Evolutionary conservation across 2,113 vertebrate species (phyloP).

Genomic region (Brachirus orientalis): DNA sequence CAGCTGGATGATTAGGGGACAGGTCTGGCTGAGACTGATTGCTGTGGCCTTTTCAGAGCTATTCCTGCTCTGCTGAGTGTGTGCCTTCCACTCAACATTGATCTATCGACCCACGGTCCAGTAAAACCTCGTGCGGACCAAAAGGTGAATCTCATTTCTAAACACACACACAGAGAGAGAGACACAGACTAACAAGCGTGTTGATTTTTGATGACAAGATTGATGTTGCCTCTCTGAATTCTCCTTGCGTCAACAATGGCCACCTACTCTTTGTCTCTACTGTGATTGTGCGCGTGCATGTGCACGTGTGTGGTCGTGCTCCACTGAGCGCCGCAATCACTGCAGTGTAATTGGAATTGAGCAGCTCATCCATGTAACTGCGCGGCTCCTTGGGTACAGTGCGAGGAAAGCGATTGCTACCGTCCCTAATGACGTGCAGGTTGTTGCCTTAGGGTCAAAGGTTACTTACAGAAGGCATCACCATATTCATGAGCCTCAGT

Average conservation of each 20-base stretch:
- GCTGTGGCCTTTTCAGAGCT: constrained; percentile 74
- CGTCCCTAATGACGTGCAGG: constrained; percentile 63
- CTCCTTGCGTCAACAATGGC: constrained; percentile 61
- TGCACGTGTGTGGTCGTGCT: constrained; percentile 34
- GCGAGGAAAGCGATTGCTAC: constrained; percentile 47
- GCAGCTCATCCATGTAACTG: constrained; percentile 58
- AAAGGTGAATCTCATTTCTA: constrained; percentile 70
- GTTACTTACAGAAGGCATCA: constrained; percentile 7
- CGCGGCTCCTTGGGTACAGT: constrained; percentile 33
- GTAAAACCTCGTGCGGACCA: constrained; percentile 71
- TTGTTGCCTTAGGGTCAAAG: constrained; percentile 33
- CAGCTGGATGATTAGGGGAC: constrained; percentile 69
- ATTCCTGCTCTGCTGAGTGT: constrained; percentile 77
- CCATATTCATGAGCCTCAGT: neutral
- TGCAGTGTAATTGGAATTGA: constrained; percentile 73
- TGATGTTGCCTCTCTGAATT: constrained; percentile 61
- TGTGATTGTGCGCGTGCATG: constrained; percentile 24
- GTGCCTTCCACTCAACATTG: constrained; percentile 75
- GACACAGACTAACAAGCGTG: constrained; percentile 65
- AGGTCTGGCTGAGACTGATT: constrained; percentile 68
- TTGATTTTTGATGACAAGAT: constrained; percentile 76
- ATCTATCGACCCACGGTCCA: constrained; percentile 74
- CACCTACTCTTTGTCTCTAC: neutral
- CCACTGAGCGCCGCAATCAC: constrained; percentile 61
- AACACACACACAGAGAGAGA: constrained; percentile 9